Evolutionary conservation across 2,888 invertebrate genomes (phyloP).

Genomic region (Drosophila quinaria): DNA sequence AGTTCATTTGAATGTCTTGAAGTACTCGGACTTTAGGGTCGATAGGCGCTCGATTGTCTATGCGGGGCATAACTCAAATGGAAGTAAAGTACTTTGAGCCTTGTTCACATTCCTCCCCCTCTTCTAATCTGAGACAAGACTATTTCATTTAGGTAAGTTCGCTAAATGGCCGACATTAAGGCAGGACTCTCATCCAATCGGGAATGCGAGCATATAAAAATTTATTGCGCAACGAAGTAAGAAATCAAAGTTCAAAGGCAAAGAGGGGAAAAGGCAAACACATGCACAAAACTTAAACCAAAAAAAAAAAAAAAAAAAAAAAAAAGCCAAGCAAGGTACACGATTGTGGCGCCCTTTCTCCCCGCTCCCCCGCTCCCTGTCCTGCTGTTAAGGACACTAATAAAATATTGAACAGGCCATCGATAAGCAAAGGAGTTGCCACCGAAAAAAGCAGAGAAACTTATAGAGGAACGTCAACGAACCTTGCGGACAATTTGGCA

Average conservation of each 20-base stretch:
- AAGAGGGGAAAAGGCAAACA: slow-evolving; percentile 9
- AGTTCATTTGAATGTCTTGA: slow-evolving; percentile 13
- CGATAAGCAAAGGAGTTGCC: slow-evolving; percentile 73
- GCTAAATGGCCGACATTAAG: slow-evolving; percentile 49
- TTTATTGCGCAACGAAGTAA: slow-evolving; percentile 68
- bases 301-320: slow-evolving; percentile 6
- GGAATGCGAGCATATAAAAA: slow-evolving; percentile 60
- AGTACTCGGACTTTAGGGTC: slow-evolving; percentile 3
- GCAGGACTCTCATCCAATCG: background rate
- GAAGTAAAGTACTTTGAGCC: slow-evolving; percentile 8
- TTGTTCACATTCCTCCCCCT: background rate
- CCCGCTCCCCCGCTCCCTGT: background rate
- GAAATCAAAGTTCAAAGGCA: slow-evolving; percentile 65
- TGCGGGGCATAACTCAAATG: background rate
- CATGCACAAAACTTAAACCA: slow-evolving; percentile 18
- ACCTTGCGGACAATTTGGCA: slow-evolving; percentile 42
- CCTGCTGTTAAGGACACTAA: slow-evolving; percentile 72
- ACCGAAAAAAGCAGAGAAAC: slow-evolving; percentile 1
- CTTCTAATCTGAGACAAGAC: slow-evolving; percentile 17
- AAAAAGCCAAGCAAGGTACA: slow-evolving; percentile 50
- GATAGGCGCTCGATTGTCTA: slow-evolving; percentile 13
- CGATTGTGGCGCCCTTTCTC: slow-evolving; percentile 46
- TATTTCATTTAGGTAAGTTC: slow-evolving; percentile 56
- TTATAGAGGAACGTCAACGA: slow-evolving; percentile 65
- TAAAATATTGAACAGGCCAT: slow-evolving; percentile 80